These are phyloP conservation scores for Tribolium madens DNA, from an alignment of 1,140 invertebrate genomes.

Conservation along the genomic window DNA sequence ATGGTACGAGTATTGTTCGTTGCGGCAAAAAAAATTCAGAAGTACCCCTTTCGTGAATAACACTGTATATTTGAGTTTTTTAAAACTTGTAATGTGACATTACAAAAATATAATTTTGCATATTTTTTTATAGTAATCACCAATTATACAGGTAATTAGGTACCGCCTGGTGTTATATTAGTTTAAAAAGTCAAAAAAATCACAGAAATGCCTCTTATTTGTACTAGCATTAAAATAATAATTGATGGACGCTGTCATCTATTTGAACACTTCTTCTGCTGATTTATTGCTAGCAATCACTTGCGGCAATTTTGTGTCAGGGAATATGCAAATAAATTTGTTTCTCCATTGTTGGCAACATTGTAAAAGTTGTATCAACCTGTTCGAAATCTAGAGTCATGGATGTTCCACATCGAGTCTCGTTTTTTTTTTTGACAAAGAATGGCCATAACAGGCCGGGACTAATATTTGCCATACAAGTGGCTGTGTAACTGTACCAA, in stretches of 20 bases:
- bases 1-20: too few relatives aligned
- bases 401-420: conserved; percentile 23
- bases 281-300: conserved; percentile 16
- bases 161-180: not conserved
- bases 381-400: not conserved
- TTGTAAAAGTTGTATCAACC: conserved; percentile 18
- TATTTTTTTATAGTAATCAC: too few relatives aligned
- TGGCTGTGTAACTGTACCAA: conserved; percentile 1
- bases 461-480: conserved; percentile 11
- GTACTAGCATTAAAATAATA: conserved; percentile 5
- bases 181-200: not conserved
- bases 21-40: too few relatives aligned
- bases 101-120: too few relatives aligned
- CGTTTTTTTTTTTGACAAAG: conserved; percentile 4
- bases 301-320: conserved; percentile 14
- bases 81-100: too few relatives aligned
- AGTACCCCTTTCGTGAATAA: too few relatives aligned
- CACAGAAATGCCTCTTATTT: not conserved
- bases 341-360: conserved; percentile 37
- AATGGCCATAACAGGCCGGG: not conserved
- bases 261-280: conserved; percentile 29
- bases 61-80: too few relatives aligned
- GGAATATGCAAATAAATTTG: conserved; percentile 37
- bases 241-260: conserved; percentile 28
- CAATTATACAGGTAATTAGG: too few relatives aligned